A percentile compares a stretch with the other conserved stretches of the same genome.
phyloP scores from a whole-genome alignment of 2,113 vertebrate genomes.

The Chaetodon trifascialis region DNA sequence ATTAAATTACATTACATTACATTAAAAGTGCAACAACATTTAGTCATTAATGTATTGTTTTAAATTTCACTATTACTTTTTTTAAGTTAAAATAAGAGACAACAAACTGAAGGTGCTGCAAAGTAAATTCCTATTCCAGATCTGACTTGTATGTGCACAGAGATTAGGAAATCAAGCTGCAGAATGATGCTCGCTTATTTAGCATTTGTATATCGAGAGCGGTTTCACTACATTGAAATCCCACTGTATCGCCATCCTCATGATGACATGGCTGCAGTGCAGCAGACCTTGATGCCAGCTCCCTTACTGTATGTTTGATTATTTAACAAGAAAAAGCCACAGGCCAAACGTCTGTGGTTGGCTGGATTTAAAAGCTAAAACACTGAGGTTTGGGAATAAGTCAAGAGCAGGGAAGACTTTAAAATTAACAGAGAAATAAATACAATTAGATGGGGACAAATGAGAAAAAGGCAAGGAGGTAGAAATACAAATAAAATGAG shows the following conservation, averaged over 20 bases:
- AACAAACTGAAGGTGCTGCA: not conserved
- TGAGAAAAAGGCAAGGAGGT: not conserved
- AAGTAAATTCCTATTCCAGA: not conserved
- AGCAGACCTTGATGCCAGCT: not conserved
- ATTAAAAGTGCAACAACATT: not conserved
- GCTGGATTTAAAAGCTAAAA: conserved; percentile 33
- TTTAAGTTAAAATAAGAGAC: not conserved
- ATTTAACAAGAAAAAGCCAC: conserved; percentile 13
- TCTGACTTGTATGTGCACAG: not conserved
- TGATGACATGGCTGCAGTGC: not conserved
- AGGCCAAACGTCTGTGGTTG: conserved; percentile 37
- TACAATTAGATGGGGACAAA: conserved; percentile 9
- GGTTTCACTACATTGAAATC: not conserved
- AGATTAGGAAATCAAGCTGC: not conserved
- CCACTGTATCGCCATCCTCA: not conserved
- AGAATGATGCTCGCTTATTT: not conserved
- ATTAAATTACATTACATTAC: not conserved
- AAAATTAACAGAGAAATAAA: conserved; percentile 16
- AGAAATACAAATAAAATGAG: not conserved
- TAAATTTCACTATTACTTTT: too few species aligned
- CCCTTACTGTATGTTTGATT: conserved; percentile 23
- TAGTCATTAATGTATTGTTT: not conserved
- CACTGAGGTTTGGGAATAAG: conserved; percentile 35
- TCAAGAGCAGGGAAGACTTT: not conserved
- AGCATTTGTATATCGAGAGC: conserved; percentile 6